phyloP scores from a whole-genome alignment of 2,113 vertebrate species.

The Monopterus albus region DNA sequence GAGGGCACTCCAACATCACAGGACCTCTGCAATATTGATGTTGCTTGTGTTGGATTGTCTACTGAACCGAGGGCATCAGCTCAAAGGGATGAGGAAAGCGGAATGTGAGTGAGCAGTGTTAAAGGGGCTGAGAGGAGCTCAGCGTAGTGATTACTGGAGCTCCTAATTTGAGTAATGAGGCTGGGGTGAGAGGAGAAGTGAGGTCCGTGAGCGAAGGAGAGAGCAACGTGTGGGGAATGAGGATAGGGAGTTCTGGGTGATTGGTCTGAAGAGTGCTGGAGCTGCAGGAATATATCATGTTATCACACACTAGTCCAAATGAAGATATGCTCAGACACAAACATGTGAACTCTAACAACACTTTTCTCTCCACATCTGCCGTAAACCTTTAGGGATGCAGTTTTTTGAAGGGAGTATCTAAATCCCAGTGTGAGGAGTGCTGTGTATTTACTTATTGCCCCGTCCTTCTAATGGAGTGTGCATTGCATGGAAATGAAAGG shows the following conservation, averaged over 20 bases:
- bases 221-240: conserved; percentile 59
- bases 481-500: conserved; percentile 80
- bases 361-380: conserved; percentile 45
- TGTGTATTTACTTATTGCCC: conserved; percentile 80
- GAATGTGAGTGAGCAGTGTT: conserved; percentile 63
- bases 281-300: conserved; percentile 38
- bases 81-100: conserved; percentile 64
- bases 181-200: conserved; percentile 66
- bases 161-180: conserved; percentile 81
- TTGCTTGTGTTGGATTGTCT: conserved; percentile 52
- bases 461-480: conserved; percentile 78
- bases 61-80: conserved; percentile 70
- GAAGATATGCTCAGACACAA: conserved; percentile 30
- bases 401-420: conserved; percentile 62
- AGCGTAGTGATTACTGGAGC: conserved; percentile 70
- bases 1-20: conserved; percentile 64
- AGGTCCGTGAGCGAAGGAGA: conserved; percentile 56
- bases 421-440: conserved; percentile 71
- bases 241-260: conserved; percentile 36
- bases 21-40: conserved; percentile 77
- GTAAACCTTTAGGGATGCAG: conserved; percentile 65
- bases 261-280: conserved; percentile 30
- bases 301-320: conserved; percentile 10
- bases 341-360: conserved; percentile 38
- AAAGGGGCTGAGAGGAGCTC: conserved; percentile 62